These are phyloP conservation scores for Brachynemurus nebulosus DNA, from an alignment of 2,888 invertebrate species.

Conservation along the genomic window DNA sequence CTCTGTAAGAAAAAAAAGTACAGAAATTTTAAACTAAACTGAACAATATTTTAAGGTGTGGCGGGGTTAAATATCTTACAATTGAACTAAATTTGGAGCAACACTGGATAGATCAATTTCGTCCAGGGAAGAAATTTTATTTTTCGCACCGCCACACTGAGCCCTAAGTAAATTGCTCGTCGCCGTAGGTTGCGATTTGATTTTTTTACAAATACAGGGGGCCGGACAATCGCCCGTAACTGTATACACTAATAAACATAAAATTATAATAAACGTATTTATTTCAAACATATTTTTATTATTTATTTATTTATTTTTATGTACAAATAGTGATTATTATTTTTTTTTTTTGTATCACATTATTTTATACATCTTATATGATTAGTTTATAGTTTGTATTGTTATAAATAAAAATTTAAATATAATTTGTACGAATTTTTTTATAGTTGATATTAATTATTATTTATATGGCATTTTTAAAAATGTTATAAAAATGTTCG, in stretches of 20 bases:
- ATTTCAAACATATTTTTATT: background rate
- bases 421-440: background rate
- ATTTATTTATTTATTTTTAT: background rate
- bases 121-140: conserved; percentile 43
- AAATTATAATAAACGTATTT: background rate
- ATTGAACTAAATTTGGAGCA: conserved; percentile 44
- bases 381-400: too few species aligned
- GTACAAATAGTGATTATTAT: background rate
- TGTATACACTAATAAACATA: conserved; percentile 4
- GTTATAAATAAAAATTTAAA: too few species aligned
- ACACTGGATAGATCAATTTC: conserved; percentile 47
- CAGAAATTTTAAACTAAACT: background rate
- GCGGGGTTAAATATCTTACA: conserved; percentile 31
- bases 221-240: conserved; percentile 5
- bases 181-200: conserved; percentile 1
- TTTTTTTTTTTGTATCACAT: too few species aligned
- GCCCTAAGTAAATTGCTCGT: conserved; percentile 42
- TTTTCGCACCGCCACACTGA: conserved; percentile 45
- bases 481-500: background rate
- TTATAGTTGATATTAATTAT: background rate
- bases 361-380: too few species aligned
- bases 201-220: conserved; percentile 8
- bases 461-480: background rate
- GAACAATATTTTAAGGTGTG: conserved; percentile 9
- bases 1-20: conserved; percentile 36